phyloP scores from a whole-genome alignment of 92 coral and sea anemone species.

The Epizoanthus rinbou region DNA sequence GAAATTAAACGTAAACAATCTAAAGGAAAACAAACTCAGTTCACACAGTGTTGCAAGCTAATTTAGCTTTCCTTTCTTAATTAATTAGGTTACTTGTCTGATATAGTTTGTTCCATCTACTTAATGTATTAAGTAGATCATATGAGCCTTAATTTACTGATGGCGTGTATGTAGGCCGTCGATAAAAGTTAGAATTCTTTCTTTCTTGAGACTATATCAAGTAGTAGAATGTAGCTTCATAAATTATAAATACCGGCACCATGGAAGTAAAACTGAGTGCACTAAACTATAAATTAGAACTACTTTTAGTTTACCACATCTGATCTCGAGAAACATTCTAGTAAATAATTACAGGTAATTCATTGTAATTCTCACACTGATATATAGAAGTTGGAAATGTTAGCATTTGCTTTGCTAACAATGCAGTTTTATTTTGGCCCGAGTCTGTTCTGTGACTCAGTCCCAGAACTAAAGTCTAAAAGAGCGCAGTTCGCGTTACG shows the following conservation, averaged over 20 bases:
- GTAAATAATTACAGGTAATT: background rate
- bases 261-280: background rate
- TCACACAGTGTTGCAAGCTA: too few species aligned
- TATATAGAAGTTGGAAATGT: background rate
- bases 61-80: too few species aligned
- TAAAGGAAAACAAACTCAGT: too few species aligned
- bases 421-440: background rate
- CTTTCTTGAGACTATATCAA: background rate
- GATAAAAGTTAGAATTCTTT: background rate
- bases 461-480: background rate
- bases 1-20: too few species aligned
- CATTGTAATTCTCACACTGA: background rate
- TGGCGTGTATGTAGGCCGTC: background rate
- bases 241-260: background rate
- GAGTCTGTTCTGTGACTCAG: background rate
- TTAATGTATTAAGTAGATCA: too few species aligned
- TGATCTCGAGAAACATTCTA: background rate
- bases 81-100: too few species aligned
- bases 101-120: too few species aligned
- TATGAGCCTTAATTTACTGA: background rate
- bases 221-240: background rate
- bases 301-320: background rate
- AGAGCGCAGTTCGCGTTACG: background rate
- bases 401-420: background rate
- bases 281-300: background rate